Conservation (phyloP, 2,888 invertebrate species). For the Xanthorhoe spadicearia region DNA sequence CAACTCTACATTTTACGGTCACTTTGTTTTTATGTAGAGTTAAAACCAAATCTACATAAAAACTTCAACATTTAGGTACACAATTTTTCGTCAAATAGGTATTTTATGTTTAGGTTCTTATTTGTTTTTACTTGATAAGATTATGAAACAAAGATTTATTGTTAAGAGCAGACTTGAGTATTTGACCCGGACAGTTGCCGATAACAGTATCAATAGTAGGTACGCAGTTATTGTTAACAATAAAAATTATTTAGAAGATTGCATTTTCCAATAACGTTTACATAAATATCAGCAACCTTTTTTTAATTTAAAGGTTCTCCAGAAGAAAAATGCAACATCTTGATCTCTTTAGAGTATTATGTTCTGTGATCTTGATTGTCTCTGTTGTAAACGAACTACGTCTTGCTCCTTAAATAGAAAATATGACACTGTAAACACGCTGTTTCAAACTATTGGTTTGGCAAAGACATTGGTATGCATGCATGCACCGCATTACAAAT, state of each 20-base stretch:
- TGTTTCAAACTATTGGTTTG: conserved; percentile 7
- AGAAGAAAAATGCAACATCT: not conserved
- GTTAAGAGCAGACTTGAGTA: conserved; percentile 7
- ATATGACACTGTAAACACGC: conserved; percentile 18
- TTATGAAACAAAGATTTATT: conserved; percentile 13
- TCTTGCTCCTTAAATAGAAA: conserved; percentile 26
- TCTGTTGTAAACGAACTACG: not conserved
- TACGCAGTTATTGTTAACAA: not conserved
- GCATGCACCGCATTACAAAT: not conserved
- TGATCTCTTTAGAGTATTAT: too few species aligned
- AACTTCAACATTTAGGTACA: not conserved
- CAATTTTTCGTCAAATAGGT: not conserved
- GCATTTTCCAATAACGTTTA: too few species aligned
- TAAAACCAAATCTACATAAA: too few species aligned
- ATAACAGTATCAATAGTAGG: conserved; percentile 4
- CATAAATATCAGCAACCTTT: too few species aligned
- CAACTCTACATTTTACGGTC: too few species aligned
- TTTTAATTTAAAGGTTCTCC: not conserved
- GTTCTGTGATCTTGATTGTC: too few species aligned
- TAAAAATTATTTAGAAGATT: not conserved
- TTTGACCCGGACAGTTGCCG: conserved; percentile 1
- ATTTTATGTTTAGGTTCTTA: not conserved
- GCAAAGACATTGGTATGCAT: conserved; percentile 11
- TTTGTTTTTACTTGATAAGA: conserved; percentile 7
- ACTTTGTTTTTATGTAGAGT: too few species aligned